Evolutionary conservation across 2,113 vertebrate species (phyloP).

Genomic region (Triplophysa rosa): DNA sequence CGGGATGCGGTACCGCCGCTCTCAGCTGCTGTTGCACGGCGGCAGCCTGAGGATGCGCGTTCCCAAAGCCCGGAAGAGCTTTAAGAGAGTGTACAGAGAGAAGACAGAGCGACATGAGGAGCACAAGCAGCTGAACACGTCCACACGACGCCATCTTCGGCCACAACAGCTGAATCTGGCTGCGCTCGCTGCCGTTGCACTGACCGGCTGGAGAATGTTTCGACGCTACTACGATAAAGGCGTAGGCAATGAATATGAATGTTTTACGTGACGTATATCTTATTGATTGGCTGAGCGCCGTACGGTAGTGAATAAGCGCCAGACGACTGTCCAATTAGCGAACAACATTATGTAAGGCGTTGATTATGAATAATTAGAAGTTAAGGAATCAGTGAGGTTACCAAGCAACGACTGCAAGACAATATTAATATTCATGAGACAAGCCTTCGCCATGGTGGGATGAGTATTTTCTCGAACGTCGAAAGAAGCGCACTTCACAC

Average conservation of each 20-base stretch:
- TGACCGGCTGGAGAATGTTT: background rate
- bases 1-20: constrained; percentile 50
- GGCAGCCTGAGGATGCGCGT: constrained; percentile 56
- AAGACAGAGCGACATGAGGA: constrained; percentile 58
- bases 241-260: constrained; percentile 9
- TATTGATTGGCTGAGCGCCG: background rate
- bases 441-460: background rate
- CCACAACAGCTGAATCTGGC: constrained; percentile 44
- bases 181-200: constrained; percentile 8
- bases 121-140: constrained; percentile 66
- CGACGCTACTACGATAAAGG: background rate
- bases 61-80: constrained; percentile 38
- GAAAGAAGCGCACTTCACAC: background rate
- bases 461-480: background rate
- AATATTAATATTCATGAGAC: background rate
- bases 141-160: constrained; percentile 77
- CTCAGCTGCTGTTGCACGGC: constrained; percentile 46
- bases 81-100: constrained; percentile 53
- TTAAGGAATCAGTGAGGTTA: background rate
- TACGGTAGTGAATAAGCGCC: background rate
- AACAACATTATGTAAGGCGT: background rate
- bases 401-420: constrained; percentile 5
- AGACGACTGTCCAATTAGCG: background rate
- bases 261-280: background rate
- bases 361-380: background rate